Base-by-base conservation (phyloP, 2,113 vertebrate genomes). In the Salvator merianae region DNA sequence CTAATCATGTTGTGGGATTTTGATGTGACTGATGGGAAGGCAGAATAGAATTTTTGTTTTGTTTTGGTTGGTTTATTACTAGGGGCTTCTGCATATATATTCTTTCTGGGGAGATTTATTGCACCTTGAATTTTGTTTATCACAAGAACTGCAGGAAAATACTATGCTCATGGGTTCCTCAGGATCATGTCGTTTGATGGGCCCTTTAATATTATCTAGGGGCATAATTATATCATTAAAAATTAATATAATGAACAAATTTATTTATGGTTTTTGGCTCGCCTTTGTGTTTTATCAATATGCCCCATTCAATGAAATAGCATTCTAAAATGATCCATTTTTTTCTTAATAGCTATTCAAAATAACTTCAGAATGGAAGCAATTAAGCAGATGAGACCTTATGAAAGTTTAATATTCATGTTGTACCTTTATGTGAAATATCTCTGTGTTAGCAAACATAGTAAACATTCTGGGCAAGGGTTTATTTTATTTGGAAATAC, bases 261-360 rank as follows among this genome's bases (percentile, higher is more conserved):
- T 76, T 83, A 53, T 83, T 83, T 76, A 83, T 50, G 24, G 28
- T 32, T 32, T 59, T 74, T 74, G 36, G 20, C 70, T 76, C 40
- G 68, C 82, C 62, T 43, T 68, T 36, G 63, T 34, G 72, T 73
- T 76, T 81, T 22, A 5, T 85, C 34, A 3, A 89, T 86, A 77
- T 24, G 13, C 22, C 3, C 90, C 9, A 55, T 12, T 79, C 47
- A 20, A 77, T 1, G 79, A 83, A 66, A 8, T 26, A 55, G 4
- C 47, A 74, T 20, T 90, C 50, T n/a, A 47, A 82, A 85, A 71
- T 5, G 66, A 36, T 43, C 32, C 30, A 18, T 77, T 76, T 88
- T 26, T 9, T 47, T 47, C 34, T 77, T 65, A 18, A 40, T 65
- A 28, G 32, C 43, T 80, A 18, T 34, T 66, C 66, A 10, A 36